These are phyloP conservation scores for Puntigrus tetrazona DNA, from an alignment of 2,113 vertebrate genomes.

Conservation along the genomic window DNA sequence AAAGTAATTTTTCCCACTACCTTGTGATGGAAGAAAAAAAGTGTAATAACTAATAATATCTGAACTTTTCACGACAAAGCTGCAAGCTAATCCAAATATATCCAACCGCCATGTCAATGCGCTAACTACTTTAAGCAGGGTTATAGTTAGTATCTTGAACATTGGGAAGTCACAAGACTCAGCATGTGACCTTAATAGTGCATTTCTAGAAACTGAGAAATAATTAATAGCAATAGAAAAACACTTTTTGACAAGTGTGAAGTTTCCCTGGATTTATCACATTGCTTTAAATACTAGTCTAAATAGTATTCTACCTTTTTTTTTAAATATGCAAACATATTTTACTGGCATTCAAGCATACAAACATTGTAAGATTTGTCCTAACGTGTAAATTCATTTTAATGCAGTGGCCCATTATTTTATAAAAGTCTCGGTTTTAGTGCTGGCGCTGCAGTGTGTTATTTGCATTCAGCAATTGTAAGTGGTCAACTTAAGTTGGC, in stretches of 20 bases:
- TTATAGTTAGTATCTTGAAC: conserved; percentile 34
- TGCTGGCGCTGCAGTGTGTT: neutral
- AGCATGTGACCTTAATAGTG: neutral
- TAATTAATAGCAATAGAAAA: neutral
- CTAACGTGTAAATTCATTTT: neutral
- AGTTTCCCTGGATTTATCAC: neutral
- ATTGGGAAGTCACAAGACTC: neutral
- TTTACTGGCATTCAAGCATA: neutral
- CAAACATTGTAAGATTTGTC: neutral
- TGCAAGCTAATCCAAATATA: conserved; percentile 14
- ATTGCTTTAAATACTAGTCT: too few relatives aligned
- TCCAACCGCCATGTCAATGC: neutral
- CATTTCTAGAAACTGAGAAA: neutral
- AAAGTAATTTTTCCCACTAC: neutral
- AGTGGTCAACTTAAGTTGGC: conserved; percentile 20
- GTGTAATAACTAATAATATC: neutral
- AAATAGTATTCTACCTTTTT: neutral
- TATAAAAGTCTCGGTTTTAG: neutral
- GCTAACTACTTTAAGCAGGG: conserved; percentile 5
- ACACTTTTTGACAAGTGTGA: neutral
- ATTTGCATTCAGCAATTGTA: conserved; percentile 14
- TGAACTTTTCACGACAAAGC: conserved; percentile 22
- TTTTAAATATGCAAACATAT: neutral
- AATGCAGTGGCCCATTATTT: neutral
- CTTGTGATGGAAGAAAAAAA: neutral